Conservation (phyloP, 2,797 vertebrate genomes). For the Apodemus agrarius region DNA sequence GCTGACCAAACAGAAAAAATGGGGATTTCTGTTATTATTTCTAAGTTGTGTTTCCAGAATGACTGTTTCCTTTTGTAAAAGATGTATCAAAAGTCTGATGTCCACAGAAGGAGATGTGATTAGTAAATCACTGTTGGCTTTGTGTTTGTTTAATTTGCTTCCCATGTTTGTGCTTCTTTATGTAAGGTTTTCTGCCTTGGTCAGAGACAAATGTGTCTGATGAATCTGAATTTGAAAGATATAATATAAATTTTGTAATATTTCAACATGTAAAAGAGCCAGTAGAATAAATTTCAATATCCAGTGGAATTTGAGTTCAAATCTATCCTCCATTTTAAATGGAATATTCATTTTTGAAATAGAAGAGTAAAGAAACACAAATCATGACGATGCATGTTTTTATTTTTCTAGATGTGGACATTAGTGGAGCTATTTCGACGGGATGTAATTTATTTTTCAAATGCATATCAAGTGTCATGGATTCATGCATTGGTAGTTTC, state of each 20-base stretch:
- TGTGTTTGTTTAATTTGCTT: conserved; percentile 66
- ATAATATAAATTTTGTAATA: conserved; percentile 25
- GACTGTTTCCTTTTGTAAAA: conserved; percentile 34
- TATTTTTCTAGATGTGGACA: conserved; percentile 71
- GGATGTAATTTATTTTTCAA: conserved; percentile 14
- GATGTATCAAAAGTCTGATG: conserved; percentile 47
- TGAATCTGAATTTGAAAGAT: conserved; percentile 63
- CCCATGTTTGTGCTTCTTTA: conserved; percentile 67
- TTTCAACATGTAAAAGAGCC: neutral
- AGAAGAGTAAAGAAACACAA: conserved; percentile 74
- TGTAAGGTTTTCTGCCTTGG: conserved; percentile 54
- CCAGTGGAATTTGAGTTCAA: neutral
- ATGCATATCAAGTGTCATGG: conserved; percentile 46
- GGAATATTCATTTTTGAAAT: conserved; percentile 9
- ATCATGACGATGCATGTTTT: conserved; percentile 48
- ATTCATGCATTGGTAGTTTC: conserved; percentile 69
- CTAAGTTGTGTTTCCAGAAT: neutral
- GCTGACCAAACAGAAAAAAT: neutral
- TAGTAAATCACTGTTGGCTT: conserved; percentile 53
- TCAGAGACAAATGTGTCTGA: conserved; percentile 67
- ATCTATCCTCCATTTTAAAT: neutral
- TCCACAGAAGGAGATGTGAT: conserved; percentile 74
- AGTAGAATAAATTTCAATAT: conserved; percentile 12
- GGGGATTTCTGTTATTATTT: neutral
- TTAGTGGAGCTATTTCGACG: conserved; percentile 54